Conservation (phyloP, 92 coral and sea anemone genomes). For the Zoanthus sociatus region DNA sequence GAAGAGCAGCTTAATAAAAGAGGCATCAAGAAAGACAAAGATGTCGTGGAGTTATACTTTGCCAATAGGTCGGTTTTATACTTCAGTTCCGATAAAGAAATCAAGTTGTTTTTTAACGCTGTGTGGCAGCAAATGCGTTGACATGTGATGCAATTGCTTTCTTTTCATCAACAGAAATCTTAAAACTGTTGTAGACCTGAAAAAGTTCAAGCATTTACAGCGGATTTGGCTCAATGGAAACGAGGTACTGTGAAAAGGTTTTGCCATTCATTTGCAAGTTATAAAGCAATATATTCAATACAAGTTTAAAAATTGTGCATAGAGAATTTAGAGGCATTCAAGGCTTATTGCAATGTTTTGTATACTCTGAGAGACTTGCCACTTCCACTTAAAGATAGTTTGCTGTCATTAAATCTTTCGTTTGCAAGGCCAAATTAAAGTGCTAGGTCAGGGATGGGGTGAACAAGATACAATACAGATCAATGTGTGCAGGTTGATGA, state of each 20-base stretch:
- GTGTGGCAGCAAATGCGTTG: neutral
- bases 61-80: constrained; percentile 68
- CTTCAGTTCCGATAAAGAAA: neutral
- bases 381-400: no score
- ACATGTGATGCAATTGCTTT: neutral
- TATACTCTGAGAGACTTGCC: no score
- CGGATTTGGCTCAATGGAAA: constrained; percentile 95
- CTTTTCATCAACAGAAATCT: constrained; percentile 64
- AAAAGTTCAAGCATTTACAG: constrained; percentile 82
- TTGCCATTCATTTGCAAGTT: neutral
- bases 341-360: no score
- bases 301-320: no score
- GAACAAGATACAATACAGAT: no score
- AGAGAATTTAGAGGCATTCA: no score
- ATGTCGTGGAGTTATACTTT: constrained; percentile 82
- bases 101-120: neutral
- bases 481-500: no score
- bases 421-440: no score
- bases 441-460: no score
- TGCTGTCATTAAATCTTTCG: no score
- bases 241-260: constrained; percentile 57
- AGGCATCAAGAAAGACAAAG: constrained; percentile 77
- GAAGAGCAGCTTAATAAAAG: constrained; percentile 81
- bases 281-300: no score
- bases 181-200: constrained; percentile 70